phyloP scores from a whole-genome alignment of 2,888 invertebrate species.

The Polia nebulosa region DNA sequence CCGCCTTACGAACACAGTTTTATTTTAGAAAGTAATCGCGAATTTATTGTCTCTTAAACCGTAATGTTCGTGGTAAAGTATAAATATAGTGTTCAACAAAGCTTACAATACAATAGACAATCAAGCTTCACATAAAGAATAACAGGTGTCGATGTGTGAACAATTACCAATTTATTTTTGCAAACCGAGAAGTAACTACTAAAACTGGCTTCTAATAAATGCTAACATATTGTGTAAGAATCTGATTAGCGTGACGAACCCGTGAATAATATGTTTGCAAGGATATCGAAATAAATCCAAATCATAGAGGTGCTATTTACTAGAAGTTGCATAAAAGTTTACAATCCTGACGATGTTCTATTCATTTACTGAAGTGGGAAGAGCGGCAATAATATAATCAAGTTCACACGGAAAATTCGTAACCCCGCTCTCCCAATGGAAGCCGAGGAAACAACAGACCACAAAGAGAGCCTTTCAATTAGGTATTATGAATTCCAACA shows the following conservation, averaged over 20 bases:
- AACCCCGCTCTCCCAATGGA: background rate
- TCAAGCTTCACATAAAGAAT: conserved; percentile 52
- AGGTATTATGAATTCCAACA: conserved; percentile 28
- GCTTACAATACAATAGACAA: conserved; percentile 59
- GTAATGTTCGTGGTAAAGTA: conserved; percentile 46
- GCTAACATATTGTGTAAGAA: conserved; percentile 27
- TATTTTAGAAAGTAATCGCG: conserved; percentile 72
- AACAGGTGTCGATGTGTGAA: conserved; percentile 42
- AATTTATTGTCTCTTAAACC: conserved; percentile 59
- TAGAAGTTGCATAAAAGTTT: background rate
- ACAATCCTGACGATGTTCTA: background rate
- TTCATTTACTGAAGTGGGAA: background rate
- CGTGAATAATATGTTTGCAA: conserved; percentile 26
- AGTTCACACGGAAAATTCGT: background rate
- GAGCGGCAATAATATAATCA: conserved; percentile 19
- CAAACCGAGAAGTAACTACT: conserved; percentile 43
- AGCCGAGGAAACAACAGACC: conserved; percentile 11
- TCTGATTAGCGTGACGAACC: conserved; percentile 45
- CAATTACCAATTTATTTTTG: conserved; percentile 64
- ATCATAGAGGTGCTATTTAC: background rate
- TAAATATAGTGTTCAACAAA: conserved; percentile 41
- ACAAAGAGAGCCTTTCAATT: conserved; percentile 12
- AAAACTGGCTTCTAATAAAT: conserved; percentile 29
- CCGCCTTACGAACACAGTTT: conserved; percentile 55
- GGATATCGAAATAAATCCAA: conserved; percentile 8